Evolutionary conservation across 2,888 invertebrate species (phyloP), one percentile per base, ranked within the genome.

Genomic region (Eumerus sabulonum): DNA sequence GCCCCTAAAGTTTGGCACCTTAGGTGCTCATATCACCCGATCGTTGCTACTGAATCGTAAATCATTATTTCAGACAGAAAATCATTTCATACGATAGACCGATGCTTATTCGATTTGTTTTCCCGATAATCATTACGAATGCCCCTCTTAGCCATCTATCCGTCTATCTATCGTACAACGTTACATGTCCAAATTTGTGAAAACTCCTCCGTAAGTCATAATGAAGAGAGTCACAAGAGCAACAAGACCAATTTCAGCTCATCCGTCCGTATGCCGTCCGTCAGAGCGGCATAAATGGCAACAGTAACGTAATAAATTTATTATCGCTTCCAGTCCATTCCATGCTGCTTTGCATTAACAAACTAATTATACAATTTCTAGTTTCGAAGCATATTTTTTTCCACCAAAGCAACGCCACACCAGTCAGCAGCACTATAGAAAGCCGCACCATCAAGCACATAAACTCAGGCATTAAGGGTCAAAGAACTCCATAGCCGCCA

Each of bases 321-420:
- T 77, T 77, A 72, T 62, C 72, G 67, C 71, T 72, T 51, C 72
- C 57, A 62, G 72, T 68, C 62, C 72, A 77, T 67, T 63, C 54
- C 59, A 42, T 36, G 67, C 63, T 40, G 66, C 76, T 77, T 77
- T 77, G 77, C 72, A 77, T 77, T 77, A 72, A 77, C 72, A 77
- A 72, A 73, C 77, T 77, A 77, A 77, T 77, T 77, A 77, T 73
- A 77, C 62, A 70, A 18, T 77, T 67, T 63, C 47, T 63, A 67
- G 53, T 17, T 48, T 14, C 36, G 44, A 71, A 63, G 67, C 67
- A 72, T 77, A 72, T 67, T 60, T 59, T 36, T 9, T 36, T 40
- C 40, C 64, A 76, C 60, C 27, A 27, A 27, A 27, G 27, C 27
- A 27, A 27, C 27, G 7, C 27, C 27, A 27, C 27, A 27, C 7